A percentile compares a stretch with the other conserved stretches of the same genome.
These are phyloP conservation scores for Pocillopora verrucosa DNA, from an alignment of 64 coral and sea anemone species.

Conservation along the genomic window DNA sequence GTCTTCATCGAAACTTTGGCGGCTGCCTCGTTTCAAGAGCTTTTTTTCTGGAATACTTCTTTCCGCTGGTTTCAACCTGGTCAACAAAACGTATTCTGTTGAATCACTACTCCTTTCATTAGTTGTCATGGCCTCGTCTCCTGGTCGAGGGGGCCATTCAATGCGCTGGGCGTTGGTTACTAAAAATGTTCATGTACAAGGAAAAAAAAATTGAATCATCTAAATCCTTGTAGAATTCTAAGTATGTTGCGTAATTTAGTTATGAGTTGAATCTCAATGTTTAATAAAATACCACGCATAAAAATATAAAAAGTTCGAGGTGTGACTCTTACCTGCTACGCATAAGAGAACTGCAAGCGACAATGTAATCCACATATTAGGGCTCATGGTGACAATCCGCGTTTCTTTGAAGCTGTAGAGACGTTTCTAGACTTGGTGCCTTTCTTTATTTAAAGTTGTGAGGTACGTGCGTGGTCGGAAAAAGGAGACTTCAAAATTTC, in stretches of 20 bases:
- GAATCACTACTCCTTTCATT: not conserved
- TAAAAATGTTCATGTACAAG: not conserved
- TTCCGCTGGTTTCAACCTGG: not conserved
- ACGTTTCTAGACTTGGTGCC: too few relatives aligned
- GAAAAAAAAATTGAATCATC: not conserved
- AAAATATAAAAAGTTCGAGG: not conserved
- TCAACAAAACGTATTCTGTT: not conserved
- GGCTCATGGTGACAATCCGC: not conserved
- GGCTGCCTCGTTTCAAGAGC: not conserved
- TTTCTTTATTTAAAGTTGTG: not conserved
- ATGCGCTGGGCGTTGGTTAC: not conserved
- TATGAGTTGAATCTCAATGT: not conserved
- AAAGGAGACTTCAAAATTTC: not conserved
- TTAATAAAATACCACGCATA: not conserved
- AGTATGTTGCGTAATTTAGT: not conserved
- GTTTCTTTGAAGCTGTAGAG: too few relatives aligned
- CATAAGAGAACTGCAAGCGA: slow-evolving; percentile 12
- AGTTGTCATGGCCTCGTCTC: not conserved
- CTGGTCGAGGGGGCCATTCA: slow-evolving; percentile 28
- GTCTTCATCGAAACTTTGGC: slow-evolving; percentile 3
- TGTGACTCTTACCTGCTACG: slow-evolving; percentile 3
- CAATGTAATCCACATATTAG: not conserved
- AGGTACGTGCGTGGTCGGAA: slow-evolving; percentile 14
- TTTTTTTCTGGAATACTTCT: not conserved
- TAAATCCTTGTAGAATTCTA: not conserved